These are phyloP conservation scores for Megalurothrips usitatus DNA, from an alignment of 2,888 invertebrate species.

Conservation along the genomic window DNA sequence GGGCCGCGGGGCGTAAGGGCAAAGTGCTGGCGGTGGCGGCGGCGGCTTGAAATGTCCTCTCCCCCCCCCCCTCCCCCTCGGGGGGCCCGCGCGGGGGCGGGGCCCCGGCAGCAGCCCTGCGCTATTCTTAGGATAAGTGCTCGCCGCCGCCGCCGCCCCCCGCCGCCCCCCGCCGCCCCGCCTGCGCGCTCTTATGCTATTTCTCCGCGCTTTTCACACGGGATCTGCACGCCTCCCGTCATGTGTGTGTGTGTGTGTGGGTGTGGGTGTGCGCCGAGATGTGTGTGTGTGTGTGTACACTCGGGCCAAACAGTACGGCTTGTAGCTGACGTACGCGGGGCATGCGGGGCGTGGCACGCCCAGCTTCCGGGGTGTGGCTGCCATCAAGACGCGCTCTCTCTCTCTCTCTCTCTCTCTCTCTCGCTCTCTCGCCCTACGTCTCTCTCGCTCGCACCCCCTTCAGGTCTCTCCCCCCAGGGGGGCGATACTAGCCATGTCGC, in stretches of 20 bases:
- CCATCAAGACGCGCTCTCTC: slow-evolving; percentile 17
- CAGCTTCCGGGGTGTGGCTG: too few relatives aligned
- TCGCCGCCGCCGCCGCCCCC: neutral
- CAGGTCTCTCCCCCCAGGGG: too few relatives aligned
- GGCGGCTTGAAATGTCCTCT: too few relatives aligned
- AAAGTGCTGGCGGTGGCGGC: too few relatives aligned
- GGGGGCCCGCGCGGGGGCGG: neutral
- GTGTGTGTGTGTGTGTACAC: neutral
- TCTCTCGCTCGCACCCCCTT: too few relatives aligned
- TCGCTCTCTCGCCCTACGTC: neutral
- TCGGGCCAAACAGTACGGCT: neutral
- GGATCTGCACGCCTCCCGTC: neutral
- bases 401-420: slow-evolving; percentile 28
- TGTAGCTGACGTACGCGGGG: too few relatives aligned
- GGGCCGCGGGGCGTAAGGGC: too few relatives aligned
- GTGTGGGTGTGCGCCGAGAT: neutral
- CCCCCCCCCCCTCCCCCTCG: neutral
- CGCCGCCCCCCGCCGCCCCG: neutral
- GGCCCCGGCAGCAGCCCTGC: neutral
- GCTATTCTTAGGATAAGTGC: slow-evolving; percentile 1
- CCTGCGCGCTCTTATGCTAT: neutral
- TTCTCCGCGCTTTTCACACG: neutral
- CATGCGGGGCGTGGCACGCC: too few relatives aligned
- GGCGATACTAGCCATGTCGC: too few relatives aligned
- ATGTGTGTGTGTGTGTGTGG: neutral